Base-by-base conservation (phyloP, 2,113 vertebrate genomes). In the Nibea coibor region DNA sequence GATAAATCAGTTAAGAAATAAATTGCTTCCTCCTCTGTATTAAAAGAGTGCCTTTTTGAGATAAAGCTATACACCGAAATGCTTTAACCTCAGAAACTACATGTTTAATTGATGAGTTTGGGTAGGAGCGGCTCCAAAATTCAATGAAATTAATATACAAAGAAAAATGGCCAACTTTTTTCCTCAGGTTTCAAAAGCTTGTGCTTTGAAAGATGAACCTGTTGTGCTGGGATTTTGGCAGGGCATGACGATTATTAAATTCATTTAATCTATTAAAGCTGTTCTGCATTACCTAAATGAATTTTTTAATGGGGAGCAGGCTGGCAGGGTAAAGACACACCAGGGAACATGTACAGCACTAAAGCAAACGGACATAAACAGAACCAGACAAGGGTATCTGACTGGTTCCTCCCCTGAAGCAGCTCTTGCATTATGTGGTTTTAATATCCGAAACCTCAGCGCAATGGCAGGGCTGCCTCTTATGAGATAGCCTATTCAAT, bases 221-320 rank as follows among this genome's bases (percentile, higher is more conserved):
- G 89, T 85, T 90, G 85, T 88, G 71, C 70, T 31, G 83, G 66
- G 83, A 48, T 62, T 83, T 87, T 91, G 89, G 88, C 87, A 88
- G 78, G 28, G 69, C 82, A 76, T 64, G 77, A 74, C 59, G 31
- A 87, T 94, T 93, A 94, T 94, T 93, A 90, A 93, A 93, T 91
- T 87, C 71, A 93, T 93, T 87, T 84, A 89, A 91, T 95, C 89
- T 89, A 91, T 93, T 89, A 90, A 93, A 93, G 88, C 91, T 95
- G 91, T 62, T 91, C 82, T 87, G 70, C 84, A 93, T 94, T 94
- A 93, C 84, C 78, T 84, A 90, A 91, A 92, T 94, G 47, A 91
- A 75, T 87, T 89, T 87, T 90, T 91, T 91, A 87, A 85, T 88
- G 71, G 74, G 68, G 80, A 75, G 59, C 90, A 88, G 89, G 54